Base-by-base conservation (phyloP, 2,113 vertebrate genomes). In the Cettia cetti region DNA sequence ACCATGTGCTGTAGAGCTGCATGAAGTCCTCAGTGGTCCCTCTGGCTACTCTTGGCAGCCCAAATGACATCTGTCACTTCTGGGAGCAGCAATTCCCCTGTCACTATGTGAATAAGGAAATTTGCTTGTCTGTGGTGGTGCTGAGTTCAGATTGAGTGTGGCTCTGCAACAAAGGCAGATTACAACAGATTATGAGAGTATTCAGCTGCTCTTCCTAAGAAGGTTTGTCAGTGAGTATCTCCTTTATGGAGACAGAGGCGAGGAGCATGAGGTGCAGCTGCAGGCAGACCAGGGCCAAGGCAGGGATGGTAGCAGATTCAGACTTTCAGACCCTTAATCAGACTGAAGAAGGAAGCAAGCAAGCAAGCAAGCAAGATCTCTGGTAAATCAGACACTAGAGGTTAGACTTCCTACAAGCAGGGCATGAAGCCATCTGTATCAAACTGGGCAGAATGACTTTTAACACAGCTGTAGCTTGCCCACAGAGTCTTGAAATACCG, bases 1-100 rank as follows among this genome's bases (percentile, higher is more conserved):
- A 45, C 10, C 2, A 5, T 0, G 1, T 7, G 6, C 14, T 39
- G 15, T 11, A 40, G 8, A 44, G 18, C 1, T 3, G 24, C 19
- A 27, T 16, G 5, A 21, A 40, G 24, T 40, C 30, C 23, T 59
- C 17, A n/a, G 1, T 39, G 35, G 61, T 63, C 17, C 11, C 13
- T n/a, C 45, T 88, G 64, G 23, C 13, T 75, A 7, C 26, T 10
- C 31, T 47, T 42, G 53, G 14, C 20, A 77, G 15, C 18, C 40
- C 42, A n/a, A 74, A 53, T 22, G 26, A 15, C 52, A 52, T 19
- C 60, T 52, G 40, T 26, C 47, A 31, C 9, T 75, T 11, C 1
- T 0, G 2, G 45, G 16, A 76, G 17, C n/a, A 63, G 15, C 1
- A 1, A 57, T 44, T 35, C 22, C 19, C 31, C n/a, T 31, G 42